Conservation (phyloP, 2,797 vertebrate genomes). For the Cichlasoma orientale region DNA sequence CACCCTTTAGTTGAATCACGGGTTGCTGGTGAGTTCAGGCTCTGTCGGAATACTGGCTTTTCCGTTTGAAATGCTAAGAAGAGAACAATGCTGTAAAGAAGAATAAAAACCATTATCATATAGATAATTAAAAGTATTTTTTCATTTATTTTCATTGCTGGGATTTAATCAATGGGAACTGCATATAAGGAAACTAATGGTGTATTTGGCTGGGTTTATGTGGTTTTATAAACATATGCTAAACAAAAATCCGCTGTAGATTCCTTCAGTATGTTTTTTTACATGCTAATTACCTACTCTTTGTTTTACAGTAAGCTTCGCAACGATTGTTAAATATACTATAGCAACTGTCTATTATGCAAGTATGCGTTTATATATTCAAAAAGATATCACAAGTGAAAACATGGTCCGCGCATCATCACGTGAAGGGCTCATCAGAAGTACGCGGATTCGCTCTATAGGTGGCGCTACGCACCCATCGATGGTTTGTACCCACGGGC, state of each 20-base stretch:
- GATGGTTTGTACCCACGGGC: conserved; percentile 62
- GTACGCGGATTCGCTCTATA: conserved; percentile 17
- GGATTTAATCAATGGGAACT: neutral
- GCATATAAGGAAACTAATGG: neutral
- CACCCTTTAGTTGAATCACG: neutral
- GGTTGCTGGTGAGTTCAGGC: neutral
- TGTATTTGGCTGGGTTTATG: neutral
- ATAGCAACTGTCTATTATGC: neutral
- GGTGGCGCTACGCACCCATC: conserved; percentile 63
- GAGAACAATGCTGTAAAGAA: neutral
- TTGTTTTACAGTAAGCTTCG: neutral
- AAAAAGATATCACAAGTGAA: neutral
- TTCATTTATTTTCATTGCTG: neutral
- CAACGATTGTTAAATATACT: neutral
- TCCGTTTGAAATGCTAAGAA: neutral
- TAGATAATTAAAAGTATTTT: neutral
- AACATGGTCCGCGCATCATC: neutral
- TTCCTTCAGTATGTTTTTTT: neutral
- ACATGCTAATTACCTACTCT: neutral
- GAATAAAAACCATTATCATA: neutral
- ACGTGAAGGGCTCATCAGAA: neutral
- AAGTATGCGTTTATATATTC: neutral
- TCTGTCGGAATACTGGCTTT: neutral
- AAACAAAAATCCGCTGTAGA: neutral
- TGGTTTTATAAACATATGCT: neutral